Base-by-base conservation (phyloP, 2,888 invertebrate genomes). In the Miltochrista miniata region DNA sequence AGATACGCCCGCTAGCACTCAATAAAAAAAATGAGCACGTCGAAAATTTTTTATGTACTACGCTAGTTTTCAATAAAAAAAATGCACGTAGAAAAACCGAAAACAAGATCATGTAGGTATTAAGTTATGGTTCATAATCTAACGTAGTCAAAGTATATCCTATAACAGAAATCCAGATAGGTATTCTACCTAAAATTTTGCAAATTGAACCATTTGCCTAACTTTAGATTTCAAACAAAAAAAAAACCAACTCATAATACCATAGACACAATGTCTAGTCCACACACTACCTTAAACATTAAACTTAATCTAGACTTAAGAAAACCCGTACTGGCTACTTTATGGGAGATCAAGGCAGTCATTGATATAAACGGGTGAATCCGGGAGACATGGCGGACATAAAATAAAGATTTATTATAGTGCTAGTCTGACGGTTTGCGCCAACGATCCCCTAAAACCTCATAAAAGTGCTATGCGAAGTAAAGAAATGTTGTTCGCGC, bases 331-430 rank as follows among this genome's bases (percentile, higher is more conserved):
- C 3, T 3, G 36, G 14, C 29, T 5, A 14, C 11, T 65, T 62
- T 65, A 64, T 59, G 40, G 45, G 36, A 51, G 48, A 54, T 65
- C 39, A 46, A 48, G 47, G 43, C 36, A 40, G 43, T 51, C 47
- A 54, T 46, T 56, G 49, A 50, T 67, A 70, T 72, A 72, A 79
- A 76, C 68, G 67, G 60, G 51, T 69, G 65, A 71, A 78, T 76
- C 67, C 79, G 76, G 79, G 65, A 81, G 79, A 72, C 72, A 59
- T 63, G 63, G 55, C 48, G 61, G 59, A 60, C 72, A 78, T 83
- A 81, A 82, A 83, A 66, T 42, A 47, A 56, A 66, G 75, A 82
- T 83, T 83, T 82, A 83, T 79, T 56, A 56, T 66, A 36, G 59
- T 56, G 59, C 71, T 68, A 70, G 69, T 61, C 65, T 59, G 55